These are phyloP conservation scores for Gallinago jamesoni DNA, from an alignment of 2,113 vertebrate species.

Conservation along the genomic window DNA sequence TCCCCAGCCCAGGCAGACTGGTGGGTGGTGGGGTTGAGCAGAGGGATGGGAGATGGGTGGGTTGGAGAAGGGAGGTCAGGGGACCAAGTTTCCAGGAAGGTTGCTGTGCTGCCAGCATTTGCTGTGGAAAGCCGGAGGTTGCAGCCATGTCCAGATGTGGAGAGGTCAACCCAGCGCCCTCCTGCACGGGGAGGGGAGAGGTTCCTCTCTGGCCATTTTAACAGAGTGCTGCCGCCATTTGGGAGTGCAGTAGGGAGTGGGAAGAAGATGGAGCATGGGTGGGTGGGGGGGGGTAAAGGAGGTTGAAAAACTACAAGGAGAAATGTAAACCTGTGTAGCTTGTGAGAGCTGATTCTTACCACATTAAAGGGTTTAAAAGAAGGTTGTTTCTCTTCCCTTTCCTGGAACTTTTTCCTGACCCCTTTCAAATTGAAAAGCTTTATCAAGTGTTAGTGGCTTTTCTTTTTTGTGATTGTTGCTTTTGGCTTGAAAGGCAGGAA, in stretches of 20 bases:
- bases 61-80: neutral
- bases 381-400: slow-evolving; percentile 36
- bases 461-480: slow-evolving; percentile 29
- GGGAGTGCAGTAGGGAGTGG: neutral
- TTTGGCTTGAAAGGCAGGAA: slow-evolving; percentile 43
- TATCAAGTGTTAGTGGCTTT: slow-evolving; percentile 39
- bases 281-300: neutral
- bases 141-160: slow-evolving; percentile 1
- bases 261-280: neutral
- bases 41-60: neutral
- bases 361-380: neutral
- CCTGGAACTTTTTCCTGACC: slow-evolving; percentile 47
- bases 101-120: accelerated
- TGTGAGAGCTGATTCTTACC: neutral
- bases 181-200: neutral
- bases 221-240: neutral
- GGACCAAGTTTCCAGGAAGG: neutral
- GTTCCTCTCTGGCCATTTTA: neutral
- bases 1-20: accelerated
- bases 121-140: neutral
- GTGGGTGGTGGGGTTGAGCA: neutral
- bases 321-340: neutral
- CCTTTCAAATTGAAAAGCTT: slow-evolving; percentile 21
- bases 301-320: neutral
- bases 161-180: neutral